A percentile compares a stretch with the other conserved stretches of the same genome.
phyloP scores from a whole-genome alignment of 2,113 vertebrate genomes.

The Gavia stellata region DNA sequence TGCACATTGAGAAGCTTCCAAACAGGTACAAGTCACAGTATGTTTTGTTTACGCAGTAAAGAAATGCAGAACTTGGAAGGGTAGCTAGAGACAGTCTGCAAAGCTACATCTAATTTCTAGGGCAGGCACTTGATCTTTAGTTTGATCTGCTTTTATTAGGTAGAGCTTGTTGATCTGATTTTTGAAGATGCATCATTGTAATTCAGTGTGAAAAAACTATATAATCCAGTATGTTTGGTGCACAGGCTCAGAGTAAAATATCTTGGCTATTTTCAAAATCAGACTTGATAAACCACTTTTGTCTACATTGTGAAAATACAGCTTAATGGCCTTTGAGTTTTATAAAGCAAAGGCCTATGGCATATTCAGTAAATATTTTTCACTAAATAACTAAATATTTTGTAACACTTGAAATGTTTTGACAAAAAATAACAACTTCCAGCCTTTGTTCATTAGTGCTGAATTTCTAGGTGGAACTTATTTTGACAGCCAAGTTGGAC shows the following conservation, averaged over 20 bases:
- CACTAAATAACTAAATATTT: background rate
- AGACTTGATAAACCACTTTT: background rate
- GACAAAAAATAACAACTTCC: background rate
- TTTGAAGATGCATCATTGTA: background rate
- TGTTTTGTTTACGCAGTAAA: background rate
- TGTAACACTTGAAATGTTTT: background rate
- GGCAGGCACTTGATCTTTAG: background rate
- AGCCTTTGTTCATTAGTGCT: background rate
- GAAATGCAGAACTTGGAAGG: background rate
- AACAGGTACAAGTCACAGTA: constrained; percentile 69
- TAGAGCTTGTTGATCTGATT: background rate
- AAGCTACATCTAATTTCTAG: background rate
- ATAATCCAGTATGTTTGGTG: background rate
- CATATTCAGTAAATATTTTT: background rate
- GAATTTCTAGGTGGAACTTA: background rate
- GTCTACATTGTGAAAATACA: background rate
- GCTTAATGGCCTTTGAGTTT: background rate
- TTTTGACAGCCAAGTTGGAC: background rate
- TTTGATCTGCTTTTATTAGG: background rate
- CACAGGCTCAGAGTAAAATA: background rate
- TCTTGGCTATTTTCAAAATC: background rate
- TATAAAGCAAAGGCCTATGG: background rate
- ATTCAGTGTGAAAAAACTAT: background rate
- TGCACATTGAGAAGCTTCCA: constrained; percentile 80
- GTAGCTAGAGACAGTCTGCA: background rate